Conservation (phyloP, 2,113 vertebrate species). For the Lepidothrix coronata region DNA sequence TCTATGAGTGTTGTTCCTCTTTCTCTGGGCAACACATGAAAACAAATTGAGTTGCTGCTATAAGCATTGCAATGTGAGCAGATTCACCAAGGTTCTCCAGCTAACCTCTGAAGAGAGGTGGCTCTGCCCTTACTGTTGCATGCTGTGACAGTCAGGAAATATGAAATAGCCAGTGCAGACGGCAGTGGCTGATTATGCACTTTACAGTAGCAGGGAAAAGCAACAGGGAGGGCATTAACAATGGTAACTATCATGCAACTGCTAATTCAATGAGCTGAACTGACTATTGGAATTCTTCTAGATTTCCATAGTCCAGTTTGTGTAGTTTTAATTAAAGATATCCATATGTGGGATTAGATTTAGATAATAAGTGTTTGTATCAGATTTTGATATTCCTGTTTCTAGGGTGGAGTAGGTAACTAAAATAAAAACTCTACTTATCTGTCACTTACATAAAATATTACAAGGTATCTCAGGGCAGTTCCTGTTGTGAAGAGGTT, state of each 20-base stretch:
- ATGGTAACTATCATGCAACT: neutral
- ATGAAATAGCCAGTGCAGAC: neutral
- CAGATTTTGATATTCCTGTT: neutral
- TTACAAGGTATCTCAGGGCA: neutral
- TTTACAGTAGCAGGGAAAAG: neutral
- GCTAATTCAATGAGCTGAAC: neutral
- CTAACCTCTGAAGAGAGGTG: neutral
- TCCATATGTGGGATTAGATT: neutral
- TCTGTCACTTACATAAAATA: neutral
- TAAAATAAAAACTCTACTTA: neutral
- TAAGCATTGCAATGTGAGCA: neutral
- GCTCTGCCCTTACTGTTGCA: neutral
- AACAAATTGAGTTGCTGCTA: neutral
- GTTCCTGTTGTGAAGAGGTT: neutral
- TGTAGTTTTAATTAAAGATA: neutral
- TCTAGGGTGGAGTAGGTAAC: neutral
- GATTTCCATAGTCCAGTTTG: neutral
- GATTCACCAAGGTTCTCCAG: neutral
- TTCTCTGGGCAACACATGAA: neutral
- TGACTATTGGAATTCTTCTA: neutral
- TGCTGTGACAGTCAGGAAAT: neutral
- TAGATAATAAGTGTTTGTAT: neutral
- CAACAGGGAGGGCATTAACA: neutral
- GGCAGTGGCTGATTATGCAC: neutral
- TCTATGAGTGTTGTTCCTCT: neutral